phyloP scores from a whole-genome alignment of 1,140 invertebrate genomes.

The Rhynchophorus ferrugineus region DNA sequence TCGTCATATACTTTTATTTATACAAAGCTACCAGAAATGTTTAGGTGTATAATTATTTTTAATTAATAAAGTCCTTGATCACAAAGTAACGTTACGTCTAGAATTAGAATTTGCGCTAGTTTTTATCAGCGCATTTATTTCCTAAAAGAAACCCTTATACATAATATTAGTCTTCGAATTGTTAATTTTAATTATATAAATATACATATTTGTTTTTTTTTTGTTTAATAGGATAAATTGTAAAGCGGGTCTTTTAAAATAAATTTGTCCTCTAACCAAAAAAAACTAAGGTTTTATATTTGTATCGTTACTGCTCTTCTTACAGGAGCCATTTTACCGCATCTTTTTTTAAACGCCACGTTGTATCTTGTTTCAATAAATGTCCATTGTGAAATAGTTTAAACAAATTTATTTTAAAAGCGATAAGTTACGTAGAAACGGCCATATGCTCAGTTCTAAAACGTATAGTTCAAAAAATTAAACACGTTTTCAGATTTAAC shows the following conservation, averaged over 20 bases:
- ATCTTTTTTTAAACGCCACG: neutral
- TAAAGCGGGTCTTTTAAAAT: neutral
- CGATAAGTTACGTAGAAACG: constrained; percentile 1
- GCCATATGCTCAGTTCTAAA: constrained; percentile 6
- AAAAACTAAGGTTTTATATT: too few species aligned
- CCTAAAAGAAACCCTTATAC: too few species aligned
- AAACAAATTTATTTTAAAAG: constrained; percentile 2
- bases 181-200: constrained; percentile 1
- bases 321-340: too few species aligned
- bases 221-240: neutral
- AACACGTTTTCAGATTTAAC: neutral
- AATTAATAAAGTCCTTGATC: constrained; percentile 2
- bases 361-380: neutral
- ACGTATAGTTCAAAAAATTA: neutral
- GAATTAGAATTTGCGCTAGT: neutral
- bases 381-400: neutral
- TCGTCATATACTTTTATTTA: neutral
- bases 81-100: neutral
- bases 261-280: too few species aligned
- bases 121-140: constrained; percentile 5
- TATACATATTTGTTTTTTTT: neutral
- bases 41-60: constrained; percentile 7
- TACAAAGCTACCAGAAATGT: constrained; percentile 1
- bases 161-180: constrained; percentile 1
- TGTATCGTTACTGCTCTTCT: too few species aligned